Base-by-base conservation (phyloP, 23 tunicate species). In the Halocynthia aurantium region DNA sequence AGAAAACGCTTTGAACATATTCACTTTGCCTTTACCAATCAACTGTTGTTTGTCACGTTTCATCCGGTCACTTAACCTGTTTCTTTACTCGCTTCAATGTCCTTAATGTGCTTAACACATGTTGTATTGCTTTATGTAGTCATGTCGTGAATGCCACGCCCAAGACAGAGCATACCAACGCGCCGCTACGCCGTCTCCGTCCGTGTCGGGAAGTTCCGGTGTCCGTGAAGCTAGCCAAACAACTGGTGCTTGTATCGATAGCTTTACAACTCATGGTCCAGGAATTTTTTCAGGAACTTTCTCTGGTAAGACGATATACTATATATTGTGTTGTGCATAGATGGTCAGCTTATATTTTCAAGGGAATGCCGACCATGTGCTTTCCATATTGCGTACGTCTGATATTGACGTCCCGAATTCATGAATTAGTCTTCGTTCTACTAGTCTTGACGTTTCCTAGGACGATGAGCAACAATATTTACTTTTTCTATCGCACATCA, bases 251-350 rank as follows among this genome's bases (percentile, higher is more conserved):
- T 81, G 86, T 52, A 95, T 95, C 57, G 99, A 95, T 69, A 83
- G 90, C 52, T 86, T 95, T 80, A 95, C 95, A 8, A 81, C 95
- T 54, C 95, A 95, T 69, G 99, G 99, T 22, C 99, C 99, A 17
- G 95, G 95, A n/a, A 83, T 95, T 18, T 95, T 95, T 82, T 88
- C 95, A 6, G 99, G 99, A 61, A 94, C 99, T 0, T 95, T 95
- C 73, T 95, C 99, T 44, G 99, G 99, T 95, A 40, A 53, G 52
- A 75, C 44, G 44, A 31, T 31, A 31, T 31, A 31, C 44, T 31
- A 31, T 31, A 31, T 72, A 19, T 51, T 50, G 77, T 51, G n/a
- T 40, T 50, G 77, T 20, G 81, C 54, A 18, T 53, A 50, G 21
- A 13, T 57, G 76, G 22, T 76, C 65, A 19, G 12, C 15, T 62